Evolutionary conservation across 2,888 invertebrate genomes (phyloP), one percentile per base, ranked within the genome.

Genomic region (Onchidella celtica): DNA sequence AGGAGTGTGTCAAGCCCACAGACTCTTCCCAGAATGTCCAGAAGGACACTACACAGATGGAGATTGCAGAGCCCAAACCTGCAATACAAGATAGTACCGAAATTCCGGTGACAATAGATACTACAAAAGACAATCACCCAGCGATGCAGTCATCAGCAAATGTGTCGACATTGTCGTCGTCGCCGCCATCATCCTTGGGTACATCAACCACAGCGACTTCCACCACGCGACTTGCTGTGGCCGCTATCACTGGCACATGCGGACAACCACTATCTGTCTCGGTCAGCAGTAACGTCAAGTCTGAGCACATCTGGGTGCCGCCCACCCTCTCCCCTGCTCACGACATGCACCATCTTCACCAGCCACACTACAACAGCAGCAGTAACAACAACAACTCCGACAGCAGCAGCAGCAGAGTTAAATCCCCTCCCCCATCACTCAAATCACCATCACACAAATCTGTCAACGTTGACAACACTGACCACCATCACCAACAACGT

Each of bases 291-390:
- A 79, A 79, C 32, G 66, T 79, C 0, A 72, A 57, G 29, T 79
- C 79, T 24, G 79, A 79, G 38, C 79, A 79, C 29, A 79, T 79
- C 57, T 79, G 79, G 79, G 73, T 79, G 2, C 79, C 79, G 0
- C 79, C 79, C 0, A 79, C 47, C 29, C 32, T 79, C n/a, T 73
- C 73, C 3, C 79, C 79, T 34, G 47, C 29, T 24, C 21, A 29
- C 40, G 27, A 59, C 4, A 11, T 17, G 2, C 29, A 57, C 29
- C 27, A 38, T 32, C 24, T 57, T 29, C 38, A 74, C 17, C 55
- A 63, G 11, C 24, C 24, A 32, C 55, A 38, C 9, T 27, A 47
- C 57, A 14, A 14, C 55, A 70, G 21, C 68, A 59, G n/a, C 59
- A 66, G 9, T 36, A 65, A 2, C 61, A 21, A 14, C 27, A 57